A percentile compares a stretch with the other conserved stretches of the same genome.
These are phyloP conservation scores for Euwallacea similis DNA, from an alignment of 1,140 invertebrate species.

Conservation along the genomic window DNA sequence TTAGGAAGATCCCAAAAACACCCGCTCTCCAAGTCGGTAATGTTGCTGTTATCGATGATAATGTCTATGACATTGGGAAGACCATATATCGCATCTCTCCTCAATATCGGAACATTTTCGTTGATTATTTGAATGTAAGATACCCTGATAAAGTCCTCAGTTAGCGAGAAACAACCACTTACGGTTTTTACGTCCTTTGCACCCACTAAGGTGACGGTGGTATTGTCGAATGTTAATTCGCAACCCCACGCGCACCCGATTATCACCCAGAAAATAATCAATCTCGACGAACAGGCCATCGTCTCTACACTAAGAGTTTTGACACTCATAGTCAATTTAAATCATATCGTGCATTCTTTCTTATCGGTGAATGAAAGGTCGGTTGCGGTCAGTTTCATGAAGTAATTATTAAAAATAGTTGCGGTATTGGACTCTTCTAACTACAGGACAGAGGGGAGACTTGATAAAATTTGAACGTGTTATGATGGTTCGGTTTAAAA, in stretches of 20 bases:
- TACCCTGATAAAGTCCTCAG: slow-evolving; percentile 44
- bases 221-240: slow-evolving; percentile 44
- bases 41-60: slow-evolving; percentile 46
- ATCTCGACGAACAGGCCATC: slow-evolving; percentile 22
- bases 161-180: slow-evolving; percentile 49
- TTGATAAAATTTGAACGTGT: too few relatives aligned
- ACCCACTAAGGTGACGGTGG: slow-evolving; percentile 45
- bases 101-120: slow-evolving; percentile 47
- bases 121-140: slow-evolving; percentile 48
- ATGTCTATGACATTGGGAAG: slow-evolving; percentile 47
- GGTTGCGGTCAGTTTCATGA: slow-evolving; percentile 25
- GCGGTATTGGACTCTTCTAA: too few relatives aligned
- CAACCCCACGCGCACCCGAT: slow-evolving; percentile 32
- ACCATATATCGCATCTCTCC: slow-evolving; percentile 45
- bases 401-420: slow-evolving; percentile 40
- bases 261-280: slow-evolving; percentile 10
- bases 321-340: slow-evolving; percentile 30
- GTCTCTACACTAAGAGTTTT: slow-evolving; percentile 38
- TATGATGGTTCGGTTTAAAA: too few relatives aligned
- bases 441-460: too few relatives aligned
- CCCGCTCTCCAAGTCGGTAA: slow-evolving; percentile 45
- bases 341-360: slow-evolving; percentile 28
- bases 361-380: slow-evolving; percentile 40
- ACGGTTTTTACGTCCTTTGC: slow-evolving; percentile 44
- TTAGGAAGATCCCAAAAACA: slow-evolving; percentile 47